A percentile compares a stretch with the other conserved stretches of the same genome.
Conservation (phyloP, 2,888 invertebrate species). For the Lepetodrilus schrolli region DNA sequence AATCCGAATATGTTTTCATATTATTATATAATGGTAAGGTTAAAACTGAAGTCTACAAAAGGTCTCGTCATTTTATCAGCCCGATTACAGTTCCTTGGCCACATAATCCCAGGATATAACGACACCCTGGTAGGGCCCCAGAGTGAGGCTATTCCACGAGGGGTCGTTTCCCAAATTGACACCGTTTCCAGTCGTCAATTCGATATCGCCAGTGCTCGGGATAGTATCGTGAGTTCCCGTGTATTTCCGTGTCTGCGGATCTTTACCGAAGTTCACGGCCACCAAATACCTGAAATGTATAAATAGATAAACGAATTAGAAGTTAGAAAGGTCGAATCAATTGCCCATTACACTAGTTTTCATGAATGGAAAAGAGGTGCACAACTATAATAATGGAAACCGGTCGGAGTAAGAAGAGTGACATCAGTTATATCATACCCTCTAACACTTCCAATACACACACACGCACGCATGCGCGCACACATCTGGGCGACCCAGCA, state of each 20-base stretch:
- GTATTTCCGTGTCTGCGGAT: constrained; percentile 52
- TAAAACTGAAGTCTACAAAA: too few species aligned
- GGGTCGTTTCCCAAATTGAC: constrained; percentile 45
- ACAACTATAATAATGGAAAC: too few species aligned
- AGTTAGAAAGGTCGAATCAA: too few species aligned
- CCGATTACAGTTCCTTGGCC: constrained; percentile 57
- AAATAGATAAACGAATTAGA: too few species aligned
- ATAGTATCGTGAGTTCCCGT: constrained; percentile 51
- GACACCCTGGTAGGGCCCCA: constrained; percentile 63
- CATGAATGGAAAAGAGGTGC: neutral
- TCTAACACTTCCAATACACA: too few species aligned
- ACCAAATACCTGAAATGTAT: constrained; percentile 62
- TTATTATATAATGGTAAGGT: too few species aligned
- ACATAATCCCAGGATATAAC: constrained; percentile 68
- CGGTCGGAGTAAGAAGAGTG: too few species aligned
- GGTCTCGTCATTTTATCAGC: too few species aligned
- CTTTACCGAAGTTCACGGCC: constrained; percentile 65
- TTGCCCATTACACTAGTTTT: neutral
- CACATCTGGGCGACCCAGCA: too few species aligned
- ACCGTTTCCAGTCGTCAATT: constrained; percentile 46
- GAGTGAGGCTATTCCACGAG: constrained; percentile 44
- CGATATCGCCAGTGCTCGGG: constrained; percentile 50
- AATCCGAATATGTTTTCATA: too few species aligned
- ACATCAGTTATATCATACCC: too few species aligned
- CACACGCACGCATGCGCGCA: too few species aligned